These are phyloP conservation scores for Chrysolina americana DNA, from an alignment of 2,888 invertebrate genomes.

Conservation along the genomic window DNA sequence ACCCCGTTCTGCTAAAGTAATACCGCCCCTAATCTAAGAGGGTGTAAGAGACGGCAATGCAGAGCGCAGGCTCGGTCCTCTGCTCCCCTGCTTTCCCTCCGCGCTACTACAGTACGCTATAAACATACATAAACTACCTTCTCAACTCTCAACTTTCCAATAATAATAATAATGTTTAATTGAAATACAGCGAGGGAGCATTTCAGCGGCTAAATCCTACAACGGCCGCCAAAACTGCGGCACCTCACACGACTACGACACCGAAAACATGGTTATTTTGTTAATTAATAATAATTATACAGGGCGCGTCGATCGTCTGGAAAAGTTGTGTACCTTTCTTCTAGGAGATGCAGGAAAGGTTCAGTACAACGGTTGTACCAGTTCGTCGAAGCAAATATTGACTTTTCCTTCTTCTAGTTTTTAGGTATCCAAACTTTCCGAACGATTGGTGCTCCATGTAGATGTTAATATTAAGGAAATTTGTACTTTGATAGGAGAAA, in stretches of 20 bases:
- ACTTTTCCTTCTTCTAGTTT: not conserved
- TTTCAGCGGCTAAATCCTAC: conserved; percentile 62
- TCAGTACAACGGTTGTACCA: too few relatives aligned
- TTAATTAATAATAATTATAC: conserved; percentile 58
- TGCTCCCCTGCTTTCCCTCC: conserved; percentile 57
- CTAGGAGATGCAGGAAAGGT: too few relatives aligned
- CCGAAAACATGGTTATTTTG: conserved; percentile 65
- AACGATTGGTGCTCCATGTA: not conserved
- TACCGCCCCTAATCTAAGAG: conserved; percentile 61
- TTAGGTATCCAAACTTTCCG: not conserved
- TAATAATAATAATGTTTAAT: conserved; percentile 64
- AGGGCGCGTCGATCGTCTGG: not conserved
- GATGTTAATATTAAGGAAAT: conserved; percentile 62
- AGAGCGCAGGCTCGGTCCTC: conserved; percentile 61
- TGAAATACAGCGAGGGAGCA: conserved; percentile 69
- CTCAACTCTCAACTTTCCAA: conserved; percentile 69
- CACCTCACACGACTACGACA: conserved; percentile 65
- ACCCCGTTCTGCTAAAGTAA: conserved; percentile 67
- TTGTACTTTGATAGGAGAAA: conserved; percentile 69
- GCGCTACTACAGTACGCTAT: conserved; percentile 70
- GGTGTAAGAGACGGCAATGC: conserved; percentile 64
- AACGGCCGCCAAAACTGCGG: conserved; percentile 55
- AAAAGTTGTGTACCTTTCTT: not conserved
- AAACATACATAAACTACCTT: conserved; percentile 70
- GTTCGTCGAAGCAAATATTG: not conserved